These are phyloP conservation scores for Anthophora plumipes DNA, from an alignment of 2,888 invertebrate genomes.

Conservation along the genomic window DNA sequence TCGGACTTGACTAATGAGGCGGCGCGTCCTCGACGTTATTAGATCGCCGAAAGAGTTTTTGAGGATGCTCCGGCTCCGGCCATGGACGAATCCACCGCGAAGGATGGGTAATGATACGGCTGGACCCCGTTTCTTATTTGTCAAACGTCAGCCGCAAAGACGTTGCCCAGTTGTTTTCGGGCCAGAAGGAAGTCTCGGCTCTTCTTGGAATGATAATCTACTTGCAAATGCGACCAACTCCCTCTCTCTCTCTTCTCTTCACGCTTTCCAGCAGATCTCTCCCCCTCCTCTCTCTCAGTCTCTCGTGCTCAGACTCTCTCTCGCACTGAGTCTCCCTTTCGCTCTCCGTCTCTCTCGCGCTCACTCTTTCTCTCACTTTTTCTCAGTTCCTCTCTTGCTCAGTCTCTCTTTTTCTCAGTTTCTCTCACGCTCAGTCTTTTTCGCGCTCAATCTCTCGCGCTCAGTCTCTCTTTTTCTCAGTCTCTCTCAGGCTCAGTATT, in stretches of 20 bases:
- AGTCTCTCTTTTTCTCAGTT: no score
- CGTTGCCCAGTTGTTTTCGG: constrained; percentile 78
- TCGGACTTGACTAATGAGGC: constrained; percentile 84
- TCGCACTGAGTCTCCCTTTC: no score
- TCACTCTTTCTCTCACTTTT: not conserved
- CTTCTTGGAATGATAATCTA: constrained; percentile 78
- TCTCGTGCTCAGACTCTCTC: no score
- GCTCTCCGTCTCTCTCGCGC: not conserved
- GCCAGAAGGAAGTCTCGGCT: constrained; percentile 75
- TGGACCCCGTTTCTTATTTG: constrained; percentile 84
- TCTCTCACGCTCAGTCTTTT: not conserved
- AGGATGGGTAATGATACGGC: constrained; percentile 84
- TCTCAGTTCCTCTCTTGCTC: no score
- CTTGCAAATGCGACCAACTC: constrained; percentile 73
- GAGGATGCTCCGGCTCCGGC: constrained; percentile 77
- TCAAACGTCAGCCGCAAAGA: constrained; percentile 84
- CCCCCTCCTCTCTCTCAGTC: not conserved
- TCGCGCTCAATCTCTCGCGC: no score
- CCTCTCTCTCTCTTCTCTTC: constrained; percentile 11
- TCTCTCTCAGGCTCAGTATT: no score
- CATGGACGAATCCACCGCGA: constrained; percentile 79
- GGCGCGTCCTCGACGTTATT: constrained; percentile 84
- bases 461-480: no score
- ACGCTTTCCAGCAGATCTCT: not conserved
- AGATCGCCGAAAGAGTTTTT: constrained; percentile 84